Evolutionary conservation across 1,140 invertebrate genomes (phyloP).

Genomic region (Zaprionus kolodkinae): DNA sequence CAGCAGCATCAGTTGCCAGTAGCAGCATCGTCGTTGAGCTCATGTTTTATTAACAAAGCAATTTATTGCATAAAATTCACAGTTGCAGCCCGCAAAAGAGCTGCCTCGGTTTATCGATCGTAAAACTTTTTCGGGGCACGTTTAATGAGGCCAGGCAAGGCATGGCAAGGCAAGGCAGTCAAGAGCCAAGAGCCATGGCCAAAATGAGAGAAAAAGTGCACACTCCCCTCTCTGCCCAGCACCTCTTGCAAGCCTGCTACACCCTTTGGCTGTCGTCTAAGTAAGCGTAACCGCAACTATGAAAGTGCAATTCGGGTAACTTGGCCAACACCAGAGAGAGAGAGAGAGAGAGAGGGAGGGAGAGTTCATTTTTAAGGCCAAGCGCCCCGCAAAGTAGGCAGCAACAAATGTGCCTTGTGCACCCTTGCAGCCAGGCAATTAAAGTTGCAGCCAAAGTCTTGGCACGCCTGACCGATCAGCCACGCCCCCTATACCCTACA

Average conservation of each 20-base stretch:
- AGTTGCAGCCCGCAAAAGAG: conserved; percentile 41
- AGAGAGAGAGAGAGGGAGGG: too few relatives aligned
- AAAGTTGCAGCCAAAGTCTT: conserved; percentile 20
- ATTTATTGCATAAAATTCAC: conserved; percentile 79
- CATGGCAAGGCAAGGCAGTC: background rate
- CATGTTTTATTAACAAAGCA: conserved; percentile 80
- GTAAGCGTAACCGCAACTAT: conserved; percentile 47
- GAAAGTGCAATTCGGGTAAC: conserved; percentile 47
- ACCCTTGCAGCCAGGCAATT: conserved; percentile 29
- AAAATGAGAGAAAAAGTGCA: conserved; percentile 15
- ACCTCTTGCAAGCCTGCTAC: too few relatives aligned
- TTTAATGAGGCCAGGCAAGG: conserved; percentile 47
- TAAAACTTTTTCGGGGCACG: conserved; percentile 30
- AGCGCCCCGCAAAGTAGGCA: conserved; percentile 44
- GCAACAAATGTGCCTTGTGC: conserved; percentile 26
- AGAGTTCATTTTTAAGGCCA: conserved; percentile 39
- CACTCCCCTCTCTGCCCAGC: background rate
- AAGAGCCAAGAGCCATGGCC: conserved; percentile 43
- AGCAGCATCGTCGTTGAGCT: conserved; percentile 45
- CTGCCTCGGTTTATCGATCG: conserved; percentile 48
- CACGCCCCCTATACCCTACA: conserved; percentile 13
- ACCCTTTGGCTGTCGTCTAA: conserved; percentile 10
- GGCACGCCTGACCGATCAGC: conserved; percentile 10
- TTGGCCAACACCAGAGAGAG: background rate
- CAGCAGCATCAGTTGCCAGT: conserved; percentile 34